A percentile compares a stretch with the other conserved stretches of the same genome.
Conservation (phyloP, 2,113 vertebrate genomes). For the Thunnus thynnus region DNA sequence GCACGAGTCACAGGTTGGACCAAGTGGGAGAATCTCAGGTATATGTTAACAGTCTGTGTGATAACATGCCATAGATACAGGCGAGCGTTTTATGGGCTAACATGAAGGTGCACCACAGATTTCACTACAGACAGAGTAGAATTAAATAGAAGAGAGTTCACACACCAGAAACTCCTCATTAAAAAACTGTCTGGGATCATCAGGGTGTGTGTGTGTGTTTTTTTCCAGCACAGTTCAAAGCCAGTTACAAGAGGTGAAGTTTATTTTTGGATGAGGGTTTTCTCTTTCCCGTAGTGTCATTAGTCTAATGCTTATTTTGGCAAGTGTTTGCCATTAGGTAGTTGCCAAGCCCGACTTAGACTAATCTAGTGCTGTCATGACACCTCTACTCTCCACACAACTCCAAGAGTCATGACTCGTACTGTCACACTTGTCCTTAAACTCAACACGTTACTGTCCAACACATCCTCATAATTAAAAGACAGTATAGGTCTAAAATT, state of each 20-base stretch:
- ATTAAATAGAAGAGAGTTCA: conserved; percentile 8
- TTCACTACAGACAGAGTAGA: conserved; percentile 3
- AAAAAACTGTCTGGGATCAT: neutral
- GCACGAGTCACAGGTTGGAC: conserved; percentile 17
- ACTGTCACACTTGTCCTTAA: neutral
- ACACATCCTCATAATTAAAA: no score
- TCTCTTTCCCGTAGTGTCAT: conserved; percentile 39
- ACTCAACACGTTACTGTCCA: neutral
- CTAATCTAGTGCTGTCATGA: conserved; percentile 21
- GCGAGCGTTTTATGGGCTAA: conserved; percentile 34
- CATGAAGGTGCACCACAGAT: conserved; percentile 37
- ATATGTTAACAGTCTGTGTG: conserved; percentile 58
- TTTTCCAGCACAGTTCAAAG: conserved; percentile 1
- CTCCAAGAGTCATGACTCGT: conserved; percentile 9
- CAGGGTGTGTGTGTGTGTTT: neutral
- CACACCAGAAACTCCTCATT: conserved; percentile 20
- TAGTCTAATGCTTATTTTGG: conserved; percentile 54
- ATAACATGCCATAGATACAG: conserved; percentile 55
- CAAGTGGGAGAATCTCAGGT: conserved; percentile 49
- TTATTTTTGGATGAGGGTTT: neutral
- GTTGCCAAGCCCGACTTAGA: conserved; percentile 25
- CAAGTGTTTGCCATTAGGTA: conserved; percentile 31
- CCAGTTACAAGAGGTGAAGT: neutral
- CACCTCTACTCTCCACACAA: conserved; percentile 24
- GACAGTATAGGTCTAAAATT: no score